A percentile compares a stretch with the other conserved stretches of the same genome.
phyloP scores from a whole-genome alignment of 1,140 invertebrate species.

The Alviniconcha marisindica region DNA sequence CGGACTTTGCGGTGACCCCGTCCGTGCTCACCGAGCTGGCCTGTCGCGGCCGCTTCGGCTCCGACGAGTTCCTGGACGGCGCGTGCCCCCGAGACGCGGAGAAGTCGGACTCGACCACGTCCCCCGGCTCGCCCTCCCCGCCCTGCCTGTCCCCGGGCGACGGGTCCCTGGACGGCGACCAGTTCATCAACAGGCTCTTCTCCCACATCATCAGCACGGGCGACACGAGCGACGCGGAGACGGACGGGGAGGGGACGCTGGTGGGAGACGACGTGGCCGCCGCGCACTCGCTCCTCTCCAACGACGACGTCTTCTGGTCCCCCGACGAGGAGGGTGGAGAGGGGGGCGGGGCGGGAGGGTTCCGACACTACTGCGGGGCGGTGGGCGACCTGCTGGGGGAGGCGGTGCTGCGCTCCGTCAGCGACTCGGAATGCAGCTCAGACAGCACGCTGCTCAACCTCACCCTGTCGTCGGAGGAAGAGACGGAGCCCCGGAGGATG shows the following conservation, averaged over 20 bases:
- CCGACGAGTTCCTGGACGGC: neutral
- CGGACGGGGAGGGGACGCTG: slow-evolving; percentile 4
- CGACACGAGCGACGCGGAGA: slow-evolving; percentile 8
- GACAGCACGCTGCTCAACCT: slow-evolving; percentile 35
- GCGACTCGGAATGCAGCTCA: slow-evolving; percentile 14
- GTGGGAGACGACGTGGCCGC: neutral
- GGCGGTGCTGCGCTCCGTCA: neutral
- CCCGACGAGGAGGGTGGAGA: neutral
- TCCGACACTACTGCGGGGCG: neutral
- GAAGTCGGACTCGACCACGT: slow-evolving; percentile 7
- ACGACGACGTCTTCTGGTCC: neutral
- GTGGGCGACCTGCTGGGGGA: neutral
- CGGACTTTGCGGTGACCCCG: neutral
- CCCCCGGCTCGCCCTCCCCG: slow-evolving; percentile 1
- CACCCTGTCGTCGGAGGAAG: slow-evolving; percentile 32
- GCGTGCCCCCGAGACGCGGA: slow-evolving; percentile 3
- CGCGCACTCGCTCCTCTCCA: neutral
- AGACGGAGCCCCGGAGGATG: neutral
- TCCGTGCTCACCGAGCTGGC: neutral
- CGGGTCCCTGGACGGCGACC: slow-evolving; percentile 15
- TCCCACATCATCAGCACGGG: neutral
- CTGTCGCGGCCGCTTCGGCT: neutral
- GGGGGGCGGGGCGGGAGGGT: neutral
- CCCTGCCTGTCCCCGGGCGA: neutral
- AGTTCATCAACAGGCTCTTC: slow-evolving; percentile 34